Evolutionary conservation across 2,113 vertebrate species (phyloP), one percentile per base, ranked within the genome.

Genomic region (Centropus unirufus): DNA sequence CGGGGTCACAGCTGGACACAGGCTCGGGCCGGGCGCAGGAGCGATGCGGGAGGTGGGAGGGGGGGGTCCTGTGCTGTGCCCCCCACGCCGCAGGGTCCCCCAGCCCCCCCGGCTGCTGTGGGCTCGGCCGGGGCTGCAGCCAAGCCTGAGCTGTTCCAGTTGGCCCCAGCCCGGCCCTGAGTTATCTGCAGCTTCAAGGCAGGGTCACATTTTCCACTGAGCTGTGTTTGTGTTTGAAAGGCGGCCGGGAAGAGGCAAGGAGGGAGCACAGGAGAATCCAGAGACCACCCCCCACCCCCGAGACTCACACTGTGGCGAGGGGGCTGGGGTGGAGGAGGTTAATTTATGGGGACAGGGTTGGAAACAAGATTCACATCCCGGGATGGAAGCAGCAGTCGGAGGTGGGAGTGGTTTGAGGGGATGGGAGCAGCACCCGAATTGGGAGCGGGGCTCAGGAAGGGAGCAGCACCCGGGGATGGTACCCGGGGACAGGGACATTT

Each of bases 151-250:
- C 87, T 75, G 87, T 64, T 96, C 82, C 93, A 93, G 69, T 89
- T 96, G 93, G 92, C 85, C 91, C 62, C 83, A 3, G 9, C 34
- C 6, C 6, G 49, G 74, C 76, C 52, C 51, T 34, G 4, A 49
- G 80, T 89, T 96, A 86, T 93, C 95, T 69, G 34, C 59, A 42
- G 87, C 84, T 73, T 49, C 29, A 1, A 9, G 47, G 5, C 9
- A 22, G 5, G 69, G 26, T 93, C 89, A 96, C 77, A 92, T 94
- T 96, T 96, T 95, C 94, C 92, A 91, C 54, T 62, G 89, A 67
- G 76, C 80, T 11, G 2, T 47, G 88, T 75, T 92, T 86, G 83
- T 55, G 83, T 87, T 76, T 6, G 46, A 54, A 52, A 58, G 9
- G 89, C 39, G 5, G 72, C 40, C 3, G 64, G 68, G 73, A 72